A percentile compares a stretch with the other conserved stretches of the same genome.
Conservation (phyloP, 2,888 invertebrate genomes). For the Dastarcus helophoroides region DNA sequence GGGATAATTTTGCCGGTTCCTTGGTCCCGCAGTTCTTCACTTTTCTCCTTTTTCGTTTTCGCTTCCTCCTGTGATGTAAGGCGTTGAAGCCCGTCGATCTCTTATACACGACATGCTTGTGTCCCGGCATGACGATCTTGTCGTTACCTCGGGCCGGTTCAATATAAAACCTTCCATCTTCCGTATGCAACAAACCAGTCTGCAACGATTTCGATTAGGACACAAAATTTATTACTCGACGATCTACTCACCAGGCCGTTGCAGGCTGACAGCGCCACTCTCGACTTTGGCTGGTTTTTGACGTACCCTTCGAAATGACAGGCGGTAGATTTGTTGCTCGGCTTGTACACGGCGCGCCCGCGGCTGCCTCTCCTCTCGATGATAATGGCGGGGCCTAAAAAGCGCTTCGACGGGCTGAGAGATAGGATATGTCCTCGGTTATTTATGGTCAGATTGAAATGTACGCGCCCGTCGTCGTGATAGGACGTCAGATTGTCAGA, state of each 20-base stretch:
- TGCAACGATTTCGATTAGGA: slow-evolving; percentile 28
- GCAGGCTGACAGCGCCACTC: slow-evolving; percentile 70
- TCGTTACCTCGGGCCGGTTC: slow-evolving; percentile 49
- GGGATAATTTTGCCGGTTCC: slow-evolving; percentile 41
- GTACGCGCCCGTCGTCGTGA: slow-evolving; percentile 42
- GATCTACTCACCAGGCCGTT: slow-evolving; percentile 61
- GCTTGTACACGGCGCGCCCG: slow-evolving; percentile 43
- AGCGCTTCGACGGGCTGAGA: slow-evolving; percentile 47
- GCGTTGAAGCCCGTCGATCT: slow-evolving; percentile 43
- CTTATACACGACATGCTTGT: slow-evolving; percentile 58
- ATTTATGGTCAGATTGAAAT: slow-evolving; percentile 39
- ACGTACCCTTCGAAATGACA: slow-evolving; percentile 75
- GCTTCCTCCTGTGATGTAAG: slow-evolving; percentile 36
- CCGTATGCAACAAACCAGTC: slow-evolving; percentile 57
- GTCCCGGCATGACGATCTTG: slow-evolving; percentile 33
- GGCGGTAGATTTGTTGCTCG: slow-evolving; percentile 41
- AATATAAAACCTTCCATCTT: slow-evolving; percentile 57
- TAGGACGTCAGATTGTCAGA: slow-evolving; percentile 38
- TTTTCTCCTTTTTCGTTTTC: slow-evolving; percentile 37
- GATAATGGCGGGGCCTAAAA: slow-evolving; percentile 57
- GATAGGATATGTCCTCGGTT: slow-evolving; percentile 33
- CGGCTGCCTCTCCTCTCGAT: slow-evolving; percentile 55
- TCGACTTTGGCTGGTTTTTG: slow-evolving; percentile 55
- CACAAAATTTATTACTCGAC: slow-evolving; percentile 4
- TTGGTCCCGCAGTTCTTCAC: slow-evolving; percentile 47